These are phyloP conservation scores for Coronaproctus castanopsis DNA, from an alignment of 2,888 invertebrate species.

Conservation along the genomic window DNA sequence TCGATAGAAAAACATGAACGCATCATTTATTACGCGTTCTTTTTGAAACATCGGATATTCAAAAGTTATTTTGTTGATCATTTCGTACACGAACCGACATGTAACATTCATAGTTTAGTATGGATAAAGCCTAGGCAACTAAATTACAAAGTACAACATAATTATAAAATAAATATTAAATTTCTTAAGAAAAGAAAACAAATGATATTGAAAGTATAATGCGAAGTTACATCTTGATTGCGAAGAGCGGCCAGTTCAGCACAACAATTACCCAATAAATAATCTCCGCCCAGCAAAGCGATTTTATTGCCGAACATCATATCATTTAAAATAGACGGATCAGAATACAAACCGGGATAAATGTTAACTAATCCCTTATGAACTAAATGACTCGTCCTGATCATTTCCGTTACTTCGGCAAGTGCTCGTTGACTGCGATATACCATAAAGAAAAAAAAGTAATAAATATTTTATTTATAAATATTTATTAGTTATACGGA, in stretches of 20 bases:
- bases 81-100: too few species aligned
- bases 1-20: too few species aligned
- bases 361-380: conserved; percentile 75
- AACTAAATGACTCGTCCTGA: conserved; percentile 74
- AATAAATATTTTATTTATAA: too few species aligned
- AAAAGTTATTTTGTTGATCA: too few species aligned
- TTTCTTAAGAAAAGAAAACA: background rate
- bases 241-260: conserved; percentile 62
- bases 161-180: background rate
- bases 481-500: too few species aligned
- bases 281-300: conserved; percentile 78
- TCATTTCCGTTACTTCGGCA: conserved; percentile 93
- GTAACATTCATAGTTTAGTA: too few species aligned
- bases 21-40: too few species aligned
- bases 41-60: too few species aligned
- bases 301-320: conserved; percentile 92
- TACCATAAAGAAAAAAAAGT: too few species aligned
- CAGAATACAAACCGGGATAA: conserved; percentile 36
- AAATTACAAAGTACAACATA: too few species aligned
- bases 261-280: conserved; percentile 70
- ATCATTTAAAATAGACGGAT: conserved; percentile 41
- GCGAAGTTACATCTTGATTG: conserved; percentile 30
- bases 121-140: too few species aligned
- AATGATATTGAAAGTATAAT: background rate
- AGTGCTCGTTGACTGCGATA: conserved; percentile 51